phyloP scores from a whole-genome alignment of 2,888 invertebrate species.

The Agrochola circellaris region DNA sequence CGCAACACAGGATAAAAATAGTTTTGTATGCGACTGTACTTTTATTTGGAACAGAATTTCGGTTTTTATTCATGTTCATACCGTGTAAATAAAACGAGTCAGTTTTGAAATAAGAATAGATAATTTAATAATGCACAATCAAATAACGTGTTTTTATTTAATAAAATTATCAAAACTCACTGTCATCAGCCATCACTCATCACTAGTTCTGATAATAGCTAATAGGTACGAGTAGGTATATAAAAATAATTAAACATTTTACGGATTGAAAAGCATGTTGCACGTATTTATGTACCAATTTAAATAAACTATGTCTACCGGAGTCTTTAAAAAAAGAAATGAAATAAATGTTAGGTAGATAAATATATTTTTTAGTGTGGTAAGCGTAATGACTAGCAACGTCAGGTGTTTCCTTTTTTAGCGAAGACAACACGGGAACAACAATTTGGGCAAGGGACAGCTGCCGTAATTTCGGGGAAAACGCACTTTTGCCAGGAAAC shows the following conservation, averaged over 20 bases:
- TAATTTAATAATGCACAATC: background rate
- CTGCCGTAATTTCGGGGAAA: slow-evolving; percentile 85
- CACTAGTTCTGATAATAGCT: background rate
- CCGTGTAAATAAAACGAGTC: background rate
- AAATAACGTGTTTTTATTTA: background rate
- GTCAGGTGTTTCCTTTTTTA: slow-evolving; percentile 57
- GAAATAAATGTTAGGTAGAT: too few species aligned
- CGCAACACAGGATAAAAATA: slow-evolving; percentile 7
- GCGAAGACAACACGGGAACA: slow-evolving; percentile 37
- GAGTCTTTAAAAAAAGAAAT: too few species aligned
- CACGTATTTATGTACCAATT: background rate
- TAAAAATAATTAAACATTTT: background rate
- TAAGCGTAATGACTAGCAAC: slow-evolving; percentile 39
- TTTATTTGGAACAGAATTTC: background rate
- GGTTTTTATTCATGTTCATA: background rate
- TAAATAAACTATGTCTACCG: background rate
- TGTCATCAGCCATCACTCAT: background rate
- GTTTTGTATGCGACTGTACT: slow-evolving; percentile 38
- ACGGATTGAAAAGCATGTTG: too few species aligned
- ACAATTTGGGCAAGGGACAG: slow-evolving; percentile 77
- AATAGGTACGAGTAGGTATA: too few species aligned
- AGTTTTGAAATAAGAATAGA: background rate
- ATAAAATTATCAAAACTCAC: background rate
- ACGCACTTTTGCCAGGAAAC: slow-evolving; percentile 86
- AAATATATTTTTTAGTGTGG: background rate